Evolutionary conservation across 2,888 invertebrate genomes (phyloP), one percentile per base, ranked within the genome.

Genomic region (Nomada fabriciana): DNA sequence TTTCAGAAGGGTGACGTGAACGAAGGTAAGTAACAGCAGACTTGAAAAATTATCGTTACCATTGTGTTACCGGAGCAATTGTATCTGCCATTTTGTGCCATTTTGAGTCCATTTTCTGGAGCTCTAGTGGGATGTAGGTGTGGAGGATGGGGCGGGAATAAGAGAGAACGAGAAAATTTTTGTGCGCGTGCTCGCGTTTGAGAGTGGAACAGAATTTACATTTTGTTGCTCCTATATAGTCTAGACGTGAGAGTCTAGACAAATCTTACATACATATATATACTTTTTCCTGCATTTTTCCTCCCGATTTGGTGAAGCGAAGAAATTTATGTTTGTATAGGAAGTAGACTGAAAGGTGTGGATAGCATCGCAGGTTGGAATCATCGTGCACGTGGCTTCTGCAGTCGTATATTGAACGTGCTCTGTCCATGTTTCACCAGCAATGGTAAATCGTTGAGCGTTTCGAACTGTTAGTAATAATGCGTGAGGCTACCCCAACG

Each of bases 331-430:
- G 89, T 86, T 71, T 90, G 87, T 82, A 84, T 91, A 94, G 94
- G 93, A 86, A 91, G 91, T 90, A 93, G 91, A 90, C 91, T 91
- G 90, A 93, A 90, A 86, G 91, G 91, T 83, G 89, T 89, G 81
- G 90, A 92, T 87, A 90, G 89, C 83, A 90, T 92, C 86, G 89
- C 91, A 82, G 93, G 91, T 78, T 94, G 94, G 94, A 94, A 94
- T 89, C 91, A 92, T 88, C 92, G 94, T 82, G 94, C 94, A 79
- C 92, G 94, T 78, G 94, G 93, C 80, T 94, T 94, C 91, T 94
- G 94, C 92, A 93, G 91, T 89, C 93, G 94, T 89, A 90, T 93
- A 86, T 88, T 93, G 89, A 94, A 94, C 89, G 92, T 92, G 76
- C 90, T 94, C 79, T 94, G 93, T 77, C 94, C 94, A 61, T 94